A percentile compares a stretch with the other conserved stretches of the same genome.
Conservation (phyloP, 2,888 invertebrate genomes). For the Aromia moschata region DNA sequence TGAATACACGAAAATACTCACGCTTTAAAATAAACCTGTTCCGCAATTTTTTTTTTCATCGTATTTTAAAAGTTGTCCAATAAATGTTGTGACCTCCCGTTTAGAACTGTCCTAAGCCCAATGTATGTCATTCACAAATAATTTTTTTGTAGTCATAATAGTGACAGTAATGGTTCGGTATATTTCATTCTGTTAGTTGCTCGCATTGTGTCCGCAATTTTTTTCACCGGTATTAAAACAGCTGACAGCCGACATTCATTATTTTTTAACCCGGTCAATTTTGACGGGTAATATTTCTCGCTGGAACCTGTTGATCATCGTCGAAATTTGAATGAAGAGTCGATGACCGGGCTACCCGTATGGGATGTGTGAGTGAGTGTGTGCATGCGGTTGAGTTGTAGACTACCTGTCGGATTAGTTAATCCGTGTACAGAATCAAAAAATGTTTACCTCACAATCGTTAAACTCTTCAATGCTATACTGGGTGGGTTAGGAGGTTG, state of each 20-base stretch:
- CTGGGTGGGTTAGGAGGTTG: too few relatives aligned
- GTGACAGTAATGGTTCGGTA: too few relatives aligned
- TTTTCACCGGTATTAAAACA: too few relatives aligned
- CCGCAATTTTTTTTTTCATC: background rate
- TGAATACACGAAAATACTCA: too few relatives aligned
- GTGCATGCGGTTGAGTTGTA: background rate
- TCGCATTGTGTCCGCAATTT: too few relatives aligned
- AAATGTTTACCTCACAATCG: too few relatives aligned
- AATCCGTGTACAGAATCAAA: too few relatives aligned
- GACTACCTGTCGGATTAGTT: slow-evolving; percentile 1
- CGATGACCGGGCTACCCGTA: slow-evolving; percentile 13
- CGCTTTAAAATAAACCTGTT: background rate
- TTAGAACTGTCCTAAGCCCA: background rate
- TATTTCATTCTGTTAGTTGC: too few relatives aligned
- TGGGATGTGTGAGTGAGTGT: background rate
- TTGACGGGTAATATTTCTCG: slow-evolving; percentile 8
- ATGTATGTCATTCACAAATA: too few relatives aligned
- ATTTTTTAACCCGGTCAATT: slow-evolving; percentile 2
- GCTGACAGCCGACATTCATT: background rate
- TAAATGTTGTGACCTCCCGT: background rate
- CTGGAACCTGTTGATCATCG: slow-evolving; percentile 8
- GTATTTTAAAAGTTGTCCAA: background rate
- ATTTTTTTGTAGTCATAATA: background rate
- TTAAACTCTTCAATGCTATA: too few relatives aligned
- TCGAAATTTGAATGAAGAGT: slow-evolving; percentile 18